Conservation (phyloP, 2,888 invertebrate genomes). For the Nomada goodeniana region DNA sequence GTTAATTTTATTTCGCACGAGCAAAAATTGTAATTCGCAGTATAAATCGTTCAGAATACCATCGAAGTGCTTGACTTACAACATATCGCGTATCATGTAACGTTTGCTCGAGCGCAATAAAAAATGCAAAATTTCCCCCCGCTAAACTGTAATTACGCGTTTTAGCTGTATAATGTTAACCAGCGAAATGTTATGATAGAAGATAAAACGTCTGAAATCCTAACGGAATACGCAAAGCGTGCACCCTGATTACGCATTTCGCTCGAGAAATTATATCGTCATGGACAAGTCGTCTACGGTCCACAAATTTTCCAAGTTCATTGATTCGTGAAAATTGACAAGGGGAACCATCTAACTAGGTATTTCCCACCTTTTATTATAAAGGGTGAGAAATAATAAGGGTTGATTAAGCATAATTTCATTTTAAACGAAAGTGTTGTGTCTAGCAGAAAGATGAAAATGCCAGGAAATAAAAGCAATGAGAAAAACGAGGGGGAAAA, state of each 20-base stretch:
- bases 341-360: too few species aligned
- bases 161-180: background rate
- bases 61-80: background rate
- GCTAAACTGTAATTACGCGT: slow-evolving; percentile 24
- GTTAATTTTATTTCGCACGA: background rate
- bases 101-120: slow-evolving; percentile 5
- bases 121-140: background rate
- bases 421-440: background rate
- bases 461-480: too few species aligned
- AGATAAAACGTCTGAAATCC: slow-evolving; percentile 18
- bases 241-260: slow-evolving; percentile 16
- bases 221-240: slow-evolving; percentile 11
- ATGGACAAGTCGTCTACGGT: background rate
- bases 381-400: too few species aligned
- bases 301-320: background rate
- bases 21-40: background rate
- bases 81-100: background rate
- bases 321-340: background rate
- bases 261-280: slow-evolving; percentile 2
- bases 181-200: slow-evolving; percentile 3
- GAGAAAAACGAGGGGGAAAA: background rate
- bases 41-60: background rate
- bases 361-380: too few species aligned
- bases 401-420: background rate
- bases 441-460: background rate